Percentiles rank a stretch among this genome's conserved stretches.
Evolutionary conservation across 2,888 invertebrate species (phyloP).

Genomic region (Drosophila kambysellisi): DNA sequence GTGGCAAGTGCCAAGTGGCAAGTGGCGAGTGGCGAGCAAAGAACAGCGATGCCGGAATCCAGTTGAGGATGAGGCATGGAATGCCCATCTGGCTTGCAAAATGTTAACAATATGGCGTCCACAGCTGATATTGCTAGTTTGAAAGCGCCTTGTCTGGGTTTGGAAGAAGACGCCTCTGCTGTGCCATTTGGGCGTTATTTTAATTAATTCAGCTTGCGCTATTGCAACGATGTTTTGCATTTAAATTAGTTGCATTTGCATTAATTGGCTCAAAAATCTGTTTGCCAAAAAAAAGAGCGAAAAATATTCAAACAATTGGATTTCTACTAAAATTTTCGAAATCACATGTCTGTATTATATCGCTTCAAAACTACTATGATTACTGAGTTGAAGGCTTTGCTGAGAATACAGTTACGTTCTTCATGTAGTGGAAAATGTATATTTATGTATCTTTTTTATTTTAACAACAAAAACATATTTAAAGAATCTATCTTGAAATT

Average conservation of each 20-base stretch:
- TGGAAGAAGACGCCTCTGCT: not conserved
- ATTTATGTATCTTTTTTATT: not conserved
- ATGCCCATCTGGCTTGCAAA: slow-evolving; percentile 39
- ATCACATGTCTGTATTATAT: not conserved
- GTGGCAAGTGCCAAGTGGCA: not conserved
- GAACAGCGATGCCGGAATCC: not conserved
- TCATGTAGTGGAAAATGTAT: not conserved
- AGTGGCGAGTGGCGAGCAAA: not conserved
- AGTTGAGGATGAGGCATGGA: not conserved
- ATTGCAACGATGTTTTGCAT: slow-evolving; percentile 79
- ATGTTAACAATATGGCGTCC: slow-evolving; percentile 64
- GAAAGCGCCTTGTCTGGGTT: not conserved
- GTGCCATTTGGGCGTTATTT: slow-evolving; percentile 3
- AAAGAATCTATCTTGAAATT: not conserved
- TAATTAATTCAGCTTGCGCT: slow-evolving; percentile 55
- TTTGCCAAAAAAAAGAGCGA: not conserved
- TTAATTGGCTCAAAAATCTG: slow-evolving; percentile 10
- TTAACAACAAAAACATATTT: not conserved
- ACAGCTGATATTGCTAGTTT: slow-evolving; percentile 10
- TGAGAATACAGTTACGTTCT: not conserved
- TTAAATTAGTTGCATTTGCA: slow-evolving; percentile 71
- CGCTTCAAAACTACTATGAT: too few relatives aligned
- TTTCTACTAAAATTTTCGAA: not conserved
- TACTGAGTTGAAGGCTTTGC: not conserved
- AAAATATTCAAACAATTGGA: not conserved